Evolutionary conservation across 2,888 invertebrate genomes (phyloP).

Genomic region (Drosophila histrio): DNA sequence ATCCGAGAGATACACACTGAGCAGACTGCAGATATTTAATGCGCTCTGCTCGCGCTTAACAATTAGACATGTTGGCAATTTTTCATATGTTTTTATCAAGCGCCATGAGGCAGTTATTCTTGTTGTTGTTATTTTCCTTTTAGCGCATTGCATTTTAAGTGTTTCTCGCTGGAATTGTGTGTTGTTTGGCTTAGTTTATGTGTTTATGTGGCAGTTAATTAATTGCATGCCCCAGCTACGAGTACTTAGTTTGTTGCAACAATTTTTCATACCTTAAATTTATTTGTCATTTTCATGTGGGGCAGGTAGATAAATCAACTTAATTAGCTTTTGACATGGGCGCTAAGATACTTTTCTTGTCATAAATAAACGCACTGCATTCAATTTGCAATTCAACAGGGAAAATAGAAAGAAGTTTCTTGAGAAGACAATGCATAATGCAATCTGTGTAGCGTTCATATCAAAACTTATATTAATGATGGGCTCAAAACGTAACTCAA

Average conservation of each 20-base stretch:
- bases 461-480: slow-evolving; percentile 25
- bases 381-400: slow-evolving; percentile 60
- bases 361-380: slow-evolving; percentile 41
- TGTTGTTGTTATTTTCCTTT: slow-evolving; percentile 19
- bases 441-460: not conserved
- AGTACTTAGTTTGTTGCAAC: slow-evolving; percentile 52
- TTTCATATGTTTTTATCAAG: slow-evolving; percentile 42
- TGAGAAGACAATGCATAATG: not conserved
- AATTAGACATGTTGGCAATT: slow-evolving; percentile 65
- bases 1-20: slow-evolving; percentile 48
- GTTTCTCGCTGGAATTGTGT: slow-evolving; percentile 16
- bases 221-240: slow-evolving; percentile 57
- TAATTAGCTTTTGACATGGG: slow-evolving; percentile 68
- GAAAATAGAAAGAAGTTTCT: not conserved
- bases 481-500: slow-evolving; percentile 14
- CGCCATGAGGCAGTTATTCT: slow-evolving; percentile 19
- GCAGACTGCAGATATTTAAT: slow-evolving; percentile 43
- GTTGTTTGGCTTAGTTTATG: slow-evolving; percentile 45
- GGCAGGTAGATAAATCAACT: slow-evolving; percentile 67
- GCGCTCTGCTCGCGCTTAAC: slow-evolving; percentile 69
- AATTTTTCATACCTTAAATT: slow-evolving; percentile 64
- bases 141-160: slow-evolving; percentile 31
- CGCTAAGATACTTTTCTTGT: slow-evolving; percentile 59
- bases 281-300: slow-evolving; percentile 73
- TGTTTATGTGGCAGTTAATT: slow-evolving; percentile 68